These are phyloP conservation scores for Daktulosphaira vitifoliae DNA, from an alignment of 1,140 invertebrate species.

Conservation along the genomic window DNA sequence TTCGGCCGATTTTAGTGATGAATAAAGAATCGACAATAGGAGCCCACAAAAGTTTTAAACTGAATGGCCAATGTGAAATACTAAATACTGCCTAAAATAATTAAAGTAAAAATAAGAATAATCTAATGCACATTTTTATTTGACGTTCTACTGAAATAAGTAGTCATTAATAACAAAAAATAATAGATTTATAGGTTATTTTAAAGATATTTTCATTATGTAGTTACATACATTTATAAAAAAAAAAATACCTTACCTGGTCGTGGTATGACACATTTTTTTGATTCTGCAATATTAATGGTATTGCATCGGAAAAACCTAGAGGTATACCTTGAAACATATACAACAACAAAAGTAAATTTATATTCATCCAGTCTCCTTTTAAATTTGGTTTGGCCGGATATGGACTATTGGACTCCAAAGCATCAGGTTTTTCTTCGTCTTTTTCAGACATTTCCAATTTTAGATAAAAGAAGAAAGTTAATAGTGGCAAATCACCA, in stretches of 20 bases:
- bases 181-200: too few species aligned
- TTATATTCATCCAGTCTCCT: conserved; percentile 63
- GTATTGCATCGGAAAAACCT: conserved; percentile 84
- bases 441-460: too few species aligned
- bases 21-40: conserved; percentile 93
- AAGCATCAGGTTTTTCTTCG: too few species aligned
- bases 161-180: too few species aligned
- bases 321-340: conserved; percentile 93
- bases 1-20: conserved; percentile 68
- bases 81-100: conserved; percentile 87
- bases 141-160: too few species aligned
- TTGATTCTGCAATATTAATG: conserved; percentile 87
- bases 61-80: conserved; percentile 96
- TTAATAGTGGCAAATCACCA: too few species aligned
- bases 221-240: background rate
- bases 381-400: background rate
- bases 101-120: background rate
- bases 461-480: too few species aligned
- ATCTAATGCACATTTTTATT: too few species aligned
- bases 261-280: conserved; percentile 85
- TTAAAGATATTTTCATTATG: too few species aligned
- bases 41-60: conserved; percentile 94
- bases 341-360: conserved; percentile 82
- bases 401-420: too few species aligned
- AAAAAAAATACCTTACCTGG: conserved; percentile 47